Percentiles rank a stretch among this genome's conserved stretches.
Conservation (phyloP, 2,888 invertebrate species). For the Polyploca ridens region DNA sequence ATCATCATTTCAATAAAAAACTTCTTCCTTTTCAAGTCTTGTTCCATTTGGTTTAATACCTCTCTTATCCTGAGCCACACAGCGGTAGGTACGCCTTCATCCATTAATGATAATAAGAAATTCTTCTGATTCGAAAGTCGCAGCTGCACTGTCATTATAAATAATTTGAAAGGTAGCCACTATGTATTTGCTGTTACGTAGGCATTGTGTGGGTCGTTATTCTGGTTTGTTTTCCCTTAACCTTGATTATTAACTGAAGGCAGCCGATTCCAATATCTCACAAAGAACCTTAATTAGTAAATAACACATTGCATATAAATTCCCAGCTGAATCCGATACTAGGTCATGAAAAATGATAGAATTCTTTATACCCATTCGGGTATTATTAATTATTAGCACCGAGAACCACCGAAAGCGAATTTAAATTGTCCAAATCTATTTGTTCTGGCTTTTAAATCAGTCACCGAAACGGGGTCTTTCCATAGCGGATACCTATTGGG, state of each 20-base stretch:
- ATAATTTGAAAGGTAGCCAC: conserved; percentile 10
- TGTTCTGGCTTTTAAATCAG: conserved; percentile 38
- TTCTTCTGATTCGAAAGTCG: conserved; percentile 7
- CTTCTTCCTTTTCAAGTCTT: conserved; percentile 48
- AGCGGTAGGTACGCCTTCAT: not conserved
- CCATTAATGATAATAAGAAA: conserved; percentile 8
- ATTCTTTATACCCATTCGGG: too few relatives aligned
- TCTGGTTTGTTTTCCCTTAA: not conserved
- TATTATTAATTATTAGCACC: not conserved
- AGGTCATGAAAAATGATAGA: too few relatives aligned
- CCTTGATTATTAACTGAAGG: not conserved
- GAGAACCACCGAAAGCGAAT: conserved; percentile 26
- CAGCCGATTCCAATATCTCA: not conserved
- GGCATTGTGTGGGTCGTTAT: not conserved
- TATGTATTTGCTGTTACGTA: not conserved
- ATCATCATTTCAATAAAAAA: conserved; percentile 48
- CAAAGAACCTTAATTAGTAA: not conserved
- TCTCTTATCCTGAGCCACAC: not conserved
- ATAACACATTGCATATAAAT: too few relatives aligned
- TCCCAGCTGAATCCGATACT: too few relatives aligned
- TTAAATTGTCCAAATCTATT: conserved; percentile 36
- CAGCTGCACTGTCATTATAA: conserved; percentile 6
- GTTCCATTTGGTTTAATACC: conserved; percentile 40
- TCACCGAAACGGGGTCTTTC: conserved; percentile 33
- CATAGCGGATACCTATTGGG: conserved; percentile 34